Base-by-base conservation (phyloP, 2,797 vertebrate species). In the Lycodopsis pacificus region DNA sequence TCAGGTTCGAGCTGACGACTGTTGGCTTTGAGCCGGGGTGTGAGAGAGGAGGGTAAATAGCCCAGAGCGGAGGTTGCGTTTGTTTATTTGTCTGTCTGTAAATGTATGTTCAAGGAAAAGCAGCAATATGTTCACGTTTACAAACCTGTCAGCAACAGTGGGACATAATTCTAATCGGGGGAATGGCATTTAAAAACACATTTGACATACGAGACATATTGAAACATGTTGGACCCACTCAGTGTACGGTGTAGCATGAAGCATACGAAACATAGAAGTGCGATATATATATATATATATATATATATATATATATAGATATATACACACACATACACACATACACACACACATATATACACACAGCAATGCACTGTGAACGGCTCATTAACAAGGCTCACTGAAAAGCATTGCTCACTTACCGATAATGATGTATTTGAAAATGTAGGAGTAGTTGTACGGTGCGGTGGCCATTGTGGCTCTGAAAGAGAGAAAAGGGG, bases 361-460 rank as follows among this genome's bases (percentile, higher is more conserved):
- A 25, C 25, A 19, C 8, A 48, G 19, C 48, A 25, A 20, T 44
- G 13, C 25, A 49, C 17, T 51, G 58, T 73, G 10, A 68, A 14
- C 7, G 13, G 17, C 38, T 58, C 15, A 59, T 80, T 22, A 25
- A 40, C 7, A 36, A 69, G 14, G 22, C 32, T 66, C 2, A 4
- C 8, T 56, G 25, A 10, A 62, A 27, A 67, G 27, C 25, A 17
- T 22, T 15, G 63, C 1, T 32, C 80, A 97, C 98, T 98, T 92
- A 99, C 98, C 98, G 53, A 99, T 99, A 90, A 99, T 99, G 96
- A 99, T 99, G 95, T 99, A 99, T 93, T 99, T 99, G 94, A 99
- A 99, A 96, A 99, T 99, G 97, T 99, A 99, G 85, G 98, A 99
- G 90, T 99, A 99, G 96, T 99, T 99, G 97, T 99, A 99, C 69